A percentile compares a stretch with the other conserved stretches of the same genome.
Conservation (phyloP, 2,113 vertebrate species). For the Podilymbus podiceps region DNA sequence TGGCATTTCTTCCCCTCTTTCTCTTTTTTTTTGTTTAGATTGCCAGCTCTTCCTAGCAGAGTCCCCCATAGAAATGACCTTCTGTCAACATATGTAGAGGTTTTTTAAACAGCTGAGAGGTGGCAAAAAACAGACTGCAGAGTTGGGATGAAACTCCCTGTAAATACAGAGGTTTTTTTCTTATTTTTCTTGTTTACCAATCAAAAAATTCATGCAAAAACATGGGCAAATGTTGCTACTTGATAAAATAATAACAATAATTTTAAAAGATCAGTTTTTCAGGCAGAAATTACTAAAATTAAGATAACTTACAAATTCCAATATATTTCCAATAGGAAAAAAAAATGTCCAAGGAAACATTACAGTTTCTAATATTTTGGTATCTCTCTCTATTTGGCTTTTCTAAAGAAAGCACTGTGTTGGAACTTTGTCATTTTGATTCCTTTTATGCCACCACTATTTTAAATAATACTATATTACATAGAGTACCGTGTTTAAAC, state of each 20-base stretch:
- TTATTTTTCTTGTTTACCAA: background rate
- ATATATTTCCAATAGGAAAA: background rate
- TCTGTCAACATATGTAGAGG: background rate
- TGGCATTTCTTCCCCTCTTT: background rate
- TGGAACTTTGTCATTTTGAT: background rate
- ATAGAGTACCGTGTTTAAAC: background rate
- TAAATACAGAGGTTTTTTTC: background rate
- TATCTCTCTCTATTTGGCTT: background rate
- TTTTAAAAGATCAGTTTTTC: accelerated
- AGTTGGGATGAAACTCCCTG: background rate
- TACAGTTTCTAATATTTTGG: background rate
- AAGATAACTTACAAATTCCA: background rate
- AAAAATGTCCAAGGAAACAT: background rate
- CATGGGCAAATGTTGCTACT: background rate
- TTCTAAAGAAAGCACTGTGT: background rate
- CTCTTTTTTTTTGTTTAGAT: background rate
- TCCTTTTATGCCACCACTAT: background rate
- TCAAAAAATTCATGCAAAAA: background rate
- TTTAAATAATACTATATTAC: background rate
- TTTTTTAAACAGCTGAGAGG: background rate
- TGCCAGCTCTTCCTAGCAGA: background rate
- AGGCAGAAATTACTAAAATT: background rate
- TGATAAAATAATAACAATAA: background rate
- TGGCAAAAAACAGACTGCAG: background rate
- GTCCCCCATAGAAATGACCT: background rate